Evolutionary conservation across 2,888 invertebrate genomes (phyloP).

Genomic region (Norana najaformis): DNA sequence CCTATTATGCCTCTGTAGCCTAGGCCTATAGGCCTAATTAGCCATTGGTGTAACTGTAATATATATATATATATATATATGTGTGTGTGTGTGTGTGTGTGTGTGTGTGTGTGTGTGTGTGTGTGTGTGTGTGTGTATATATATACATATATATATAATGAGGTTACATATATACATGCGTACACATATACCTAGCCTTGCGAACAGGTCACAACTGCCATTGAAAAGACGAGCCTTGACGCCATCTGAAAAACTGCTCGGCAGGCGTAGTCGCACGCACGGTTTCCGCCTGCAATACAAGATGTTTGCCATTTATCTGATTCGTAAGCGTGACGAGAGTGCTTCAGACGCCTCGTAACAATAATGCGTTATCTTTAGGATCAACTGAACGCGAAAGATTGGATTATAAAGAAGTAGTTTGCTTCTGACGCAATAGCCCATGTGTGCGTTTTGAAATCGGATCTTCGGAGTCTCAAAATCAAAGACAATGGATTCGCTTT

Average conservation of each 20-base stretch:
- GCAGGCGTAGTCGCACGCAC: neutral
- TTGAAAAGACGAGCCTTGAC: neutral
- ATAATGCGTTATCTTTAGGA: neutral
- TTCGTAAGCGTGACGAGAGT: neutral
- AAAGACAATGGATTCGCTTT: neutral
- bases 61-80: neutral
- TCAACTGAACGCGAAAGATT: neutral
- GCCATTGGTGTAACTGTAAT: no score
- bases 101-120: neutral
- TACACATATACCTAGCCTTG: neutral
- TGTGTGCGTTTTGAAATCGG: neutral
- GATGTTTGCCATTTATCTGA: neutral
- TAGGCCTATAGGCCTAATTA: neutral
- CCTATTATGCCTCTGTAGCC: neutral
- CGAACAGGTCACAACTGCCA: neutral
- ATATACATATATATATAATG: neutral
- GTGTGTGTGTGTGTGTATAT: neutral
- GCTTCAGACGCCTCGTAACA: neutral
- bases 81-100: neutral
- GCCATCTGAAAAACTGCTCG: neutral
- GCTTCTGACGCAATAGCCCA: no score
- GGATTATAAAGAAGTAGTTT: neutral
- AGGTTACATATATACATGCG: neutral
- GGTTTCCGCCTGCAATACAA: neutral
- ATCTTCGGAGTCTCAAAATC: neutral